Conservation (phyloP, 2,113 vertebrate genomes). For the Macquaria ambigua region DNA sequence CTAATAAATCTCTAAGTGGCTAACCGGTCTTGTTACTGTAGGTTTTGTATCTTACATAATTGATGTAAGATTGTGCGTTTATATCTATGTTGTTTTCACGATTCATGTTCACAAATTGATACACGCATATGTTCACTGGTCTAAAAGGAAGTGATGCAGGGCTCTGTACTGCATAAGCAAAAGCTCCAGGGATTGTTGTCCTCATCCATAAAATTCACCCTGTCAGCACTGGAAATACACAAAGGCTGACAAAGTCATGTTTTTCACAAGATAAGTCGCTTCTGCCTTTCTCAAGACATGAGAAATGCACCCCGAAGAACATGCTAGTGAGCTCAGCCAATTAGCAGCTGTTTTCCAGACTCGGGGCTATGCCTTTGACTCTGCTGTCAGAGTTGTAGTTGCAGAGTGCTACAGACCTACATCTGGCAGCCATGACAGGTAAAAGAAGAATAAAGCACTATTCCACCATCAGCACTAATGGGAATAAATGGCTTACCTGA, state of each 20-base stretch:
- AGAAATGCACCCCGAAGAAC: conserved; percentile 44
- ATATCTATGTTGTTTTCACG: conserved; percentile 29
- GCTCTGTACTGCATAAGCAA: background rate
- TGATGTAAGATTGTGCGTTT: conserved; percentile 25
- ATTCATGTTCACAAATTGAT: conserved; percentile 27
- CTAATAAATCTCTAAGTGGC: conserved; percentile 52
- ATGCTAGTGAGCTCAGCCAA: conserved; percentile 50
- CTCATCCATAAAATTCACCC: conserved; percentile 18
- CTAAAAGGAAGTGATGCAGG: conserved; percentile 19
- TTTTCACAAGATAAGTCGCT: conserved; percentile 34
- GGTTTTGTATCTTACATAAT: conserved; percentile 13
- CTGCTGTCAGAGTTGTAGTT: conserved; percentile 60
- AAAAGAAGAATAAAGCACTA: conserved; percentile 68
- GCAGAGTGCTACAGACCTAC: conserved; percentile 52
- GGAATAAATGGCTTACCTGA: conserved; percentile 81
- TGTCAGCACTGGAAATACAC: conserved; percentile 31
- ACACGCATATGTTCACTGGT: background rate
- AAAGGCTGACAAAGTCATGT: conserved; percentile 38
- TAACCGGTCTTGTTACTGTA: background rate
- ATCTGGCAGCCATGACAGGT: conserved; percentile 76
- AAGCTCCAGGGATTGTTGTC: conserved; percentile 26
- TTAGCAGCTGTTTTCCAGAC: conserved; percentile 61
- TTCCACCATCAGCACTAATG: conserved; percentile 74
- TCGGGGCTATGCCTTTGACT: conserved; percentile 55
- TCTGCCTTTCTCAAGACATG: conserved; percentile 38